Base-by-base conservation (phyloP, 2,888 invertebrate species). In the Heliothis peltigera region DNA sequence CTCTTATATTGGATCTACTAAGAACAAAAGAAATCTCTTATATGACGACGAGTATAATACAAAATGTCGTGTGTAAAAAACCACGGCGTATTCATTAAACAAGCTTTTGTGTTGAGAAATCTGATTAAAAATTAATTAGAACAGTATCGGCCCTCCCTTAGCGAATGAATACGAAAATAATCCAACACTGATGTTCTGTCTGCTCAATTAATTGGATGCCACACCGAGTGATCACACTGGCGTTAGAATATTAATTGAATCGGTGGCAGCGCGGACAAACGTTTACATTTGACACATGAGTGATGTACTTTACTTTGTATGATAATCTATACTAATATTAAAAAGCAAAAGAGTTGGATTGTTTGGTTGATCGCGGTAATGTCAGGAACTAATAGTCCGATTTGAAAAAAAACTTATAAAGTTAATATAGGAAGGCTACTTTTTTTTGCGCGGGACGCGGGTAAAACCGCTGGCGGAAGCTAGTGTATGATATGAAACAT, bases 181-280 rank as follows among this genome's bases (percentile, higher is more conserved):
- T 77, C 79, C 77, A 44, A 77, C 71, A 70, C 74, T 56, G 64
- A 79, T 78, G 66, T 81, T 78, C 70, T 63, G 74, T 61, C 63
- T 71, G 80, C 81, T 78, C 79, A 72, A 85, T 83, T 84, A 84
- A 85, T 85, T 78, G 81, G 79, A 70, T 70, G 68, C 53, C 70
- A 70, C 56, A 63, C 72, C 15, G 69, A 63, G 70, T 70, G 78
- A 76, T 82, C 75, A 64, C 62, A 66, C 49, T 47, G 70, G 75
- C 42, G 75, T 82, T 85, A 77, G 82, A 84, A 83, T 83, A 80
- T 80, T 84, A 85, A 85, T 85, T 83, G 82, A 70, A 75, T 81
- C 75, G 70, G 68, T 43, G 32, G 59, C 64, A 57, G 64, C 52
- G 52, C 17, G 19, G 39, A 71, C 49, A 53, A 62, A 65, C 62